These are phyloP conservation scores for Drosophila lini DNA, from an alignment of 1,140 invertebrate genomes.

Conservation along the genomic window DNA sequence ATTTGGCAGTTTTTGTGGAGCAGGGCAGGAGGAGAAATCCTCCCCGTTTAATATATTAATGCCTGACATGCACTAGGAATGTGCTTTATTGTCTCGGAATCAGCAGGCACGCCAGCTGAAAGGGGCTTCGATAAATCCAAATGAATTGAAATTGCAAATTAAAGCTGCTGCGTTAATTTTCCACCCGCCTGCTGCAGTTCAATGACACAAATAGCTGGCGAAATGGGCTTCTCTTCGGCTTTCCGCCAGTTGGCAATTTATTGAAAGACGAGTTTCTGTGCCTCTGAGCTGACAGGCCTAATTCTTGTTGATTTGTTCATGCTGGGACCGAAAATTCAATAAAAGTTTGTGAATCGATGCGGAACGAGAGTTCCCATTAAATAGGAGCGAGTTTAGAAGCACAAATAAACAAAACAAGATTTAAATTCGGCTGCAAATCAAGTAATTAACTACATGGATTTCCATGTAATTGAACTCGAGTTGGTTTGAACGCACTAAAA, in stretches of 20 bases:
- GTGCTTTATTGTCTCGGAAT: conserved; percentile 64
- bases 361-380: not conserved
- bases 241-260: conserved; percentile 27
- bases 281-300: conserved; percentile 33
- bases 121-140: conserved; percentile 21
- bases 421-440: not conserved
- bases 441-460: conserved; percentile 1
- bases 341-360: conserved; percentile 16
- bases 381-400: conserved; percentile 1
- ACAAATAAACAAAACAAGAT: not conserved
- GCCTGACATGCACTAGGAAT: conserved; percentile 60
- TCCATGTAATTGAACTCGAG: not conserved
- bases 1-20: conserved; percentile 31
- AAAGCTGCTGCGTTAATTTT: conserved; percentile 54
- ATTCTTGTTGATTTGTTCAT: conserved; percentile 36
- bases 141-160: conserved; percentile 64
- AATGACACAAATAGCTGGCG: conserved; percentile 28
- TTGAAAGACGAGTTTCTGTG: conserved; percentile 39
- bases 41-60: conserved; percentile 67
- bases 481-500: not conserved
- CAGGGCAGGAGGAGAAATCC: not conserved
- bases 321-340: conserved; percentile 24
- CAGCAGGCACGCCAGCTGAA: conserved; percentile 25
- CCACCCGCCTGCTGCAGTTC: conserved; percentile 32
- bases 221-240: not conserved